A percentile compares a stretch with the other conserved stretches of the same genome.
Conservation (phyloP, 2,888 invertebrate genomes). For the Stenodema calcarata region DNA sequence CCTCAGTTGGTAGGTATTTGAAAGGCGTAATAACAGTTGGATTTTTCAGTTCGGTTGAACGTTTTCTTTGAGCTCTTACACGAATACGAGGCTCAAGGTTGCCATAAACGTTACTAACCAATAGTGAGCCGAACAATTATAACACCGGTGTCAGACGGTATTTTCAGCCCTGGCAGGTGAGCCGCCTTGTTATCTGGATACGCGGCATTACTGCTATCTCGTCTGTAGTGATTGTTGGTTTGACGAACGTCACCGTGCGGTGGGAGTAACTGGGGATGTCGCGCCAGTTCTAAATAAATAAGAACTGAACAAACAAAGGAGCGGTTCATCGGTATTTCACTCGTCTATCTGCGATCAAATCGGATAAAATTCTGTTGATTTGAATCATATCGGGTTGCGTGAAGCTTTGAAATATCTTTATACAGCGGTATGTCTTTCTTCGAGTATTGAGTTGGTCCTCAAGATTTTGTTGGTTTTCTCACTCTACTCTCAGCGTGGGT, state of each 20-base stretch:
- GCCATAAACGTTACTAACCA: too few species aligned
- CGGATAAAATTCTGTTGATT: not conserved
- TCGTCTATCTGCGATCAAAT: not conserved
- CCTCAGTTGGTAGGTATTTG: too few species aligned
- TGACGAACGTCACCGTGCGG: not conserved
- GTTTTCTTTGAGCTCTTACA: too few species aligned
- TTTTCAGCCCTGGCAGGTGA: not conserved
- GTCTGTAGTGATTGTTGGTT: not conserved
- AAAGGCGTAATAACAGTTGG: too few species aligned
- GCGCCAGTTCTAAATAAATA: constrained; percentile 21
- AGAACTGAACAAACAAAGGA: constrained; percentile 15
- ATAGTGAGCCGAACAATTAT: too few species aligned
- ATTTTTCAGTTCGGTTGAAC: too few species aligned
- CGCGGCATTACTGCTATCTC: not conserved
- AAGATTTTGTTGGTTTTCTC: too few species aligned
- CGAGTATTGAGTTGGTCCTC: too few species aligned
- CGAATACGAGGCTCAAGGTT: too few species aligned
- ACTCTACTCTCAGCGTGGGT: too few species aligned
- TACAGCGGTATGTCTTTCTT: too few species aligned
- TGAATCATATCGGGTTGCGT: not conserved
- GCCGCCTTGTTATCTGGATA: not conserved
- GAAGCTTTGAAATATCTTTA: not conserved
- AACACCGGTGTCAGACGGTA: not conserved
- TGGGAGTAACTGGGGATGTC: not conserved
- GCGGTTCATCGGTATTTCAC: not conserved